Base-by-base conservation (phyloP, 2,797 vertebrate species). In the Syncerus caffer region DNA sequence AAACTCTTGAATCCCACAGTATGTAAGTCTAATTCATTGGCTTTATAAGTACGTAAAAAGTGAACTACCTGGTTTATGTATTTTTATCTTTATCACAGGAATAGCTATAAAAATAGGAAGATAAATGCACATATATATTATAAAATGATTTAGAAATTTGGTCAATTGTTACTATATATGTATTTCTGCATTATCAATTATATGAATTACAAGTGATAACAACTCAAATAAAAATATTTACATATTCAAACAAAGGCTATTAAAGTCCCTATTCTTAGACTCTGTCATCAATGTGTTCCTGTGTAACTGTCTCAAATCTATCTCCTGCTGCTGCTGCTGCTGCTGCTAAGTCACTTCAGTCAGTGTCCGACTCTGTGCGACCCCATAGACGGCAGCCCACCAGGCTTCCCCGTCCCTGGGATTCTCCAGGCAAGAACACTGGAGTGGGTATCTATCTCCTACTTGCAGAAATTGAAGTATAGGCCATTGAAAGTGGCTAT, bases 1-100 rank as follows among this genome's bases (percentile, higher is more conserved):
- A 99, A 99, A 98, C 99, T 98, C 96, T 99, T 99, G 98, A 99
- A 99, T 99, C 98, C 98, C 98, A 99, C 98, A 98, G 99, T 99
- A 99, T 99, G 99, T 99, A 99, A 99, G 99, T 99, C 94, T 86
- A 91, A 50, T 87, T 67, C 47, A 71, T 91, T 91, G 2, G 62
- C 98, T 96, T 94, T 85, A 10, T 83, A 93, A 93, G 3, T 58
- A 62, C 31, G 6, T 89, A n/a, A 29, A 80, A 95, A 90, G n/a
- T 83, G 83, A 95, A 84, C 13, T 45, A n/a, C 29, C 4, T 19
- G 11, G 21, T 1, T 25, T 82, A 27, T 50, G 7, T 60, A 62
- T 6, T 86, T 92, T 90, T 27, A 57, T 88, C 38, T 79, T 96
- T 92, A 79, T 74, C 42, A 91, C n/a, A 90, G 6, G 13, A 42